These are phyloP conservation scores for Notarius quadriscutis DNA, from an alignment of 2,113 vertebrate genomes.

Conservation along the genomic window DNA sequence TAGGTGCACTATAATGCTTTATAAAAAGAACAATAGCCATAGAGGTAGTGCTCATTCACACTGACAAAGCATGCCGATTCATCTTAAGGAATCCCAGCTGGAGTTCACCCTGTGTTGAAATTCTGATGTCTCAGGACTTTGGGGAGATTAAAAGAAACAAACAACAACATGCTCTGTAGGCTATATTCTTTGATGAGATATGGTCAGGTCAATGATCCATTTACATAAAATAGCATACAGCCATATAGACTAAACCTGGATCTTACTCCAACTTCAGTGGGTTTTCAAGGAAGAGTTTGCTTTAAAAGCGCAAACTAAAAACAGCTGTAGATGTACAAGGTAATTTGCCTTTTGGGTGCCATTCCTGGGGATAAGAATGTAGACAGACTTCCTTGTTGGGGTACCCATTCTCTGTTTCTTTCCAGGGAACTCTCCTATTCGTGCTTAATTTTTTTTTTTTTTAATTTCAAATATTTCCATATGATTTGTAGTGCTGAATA, in stretches of 20 bases:
- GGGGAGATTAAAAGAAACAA: neutral
- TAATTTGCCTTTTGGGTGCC: slow-evolving; percentile 53
- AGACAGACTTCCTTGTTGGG: slow-evolving; percentile 29
- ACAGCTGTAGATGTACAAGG: slow-evolving; percentile 68
- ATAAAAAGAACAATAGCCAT: slow-evolving; percentile 44
- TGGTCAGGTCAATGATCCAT: slow-evolving; percentile 43
- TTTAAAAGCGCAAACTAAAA: slow-evolving; percentile 75
- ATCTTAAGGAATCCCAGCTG: slow-evolving; percentile 61
- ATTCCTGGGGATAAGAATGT: slow-evolving; percentile 48
- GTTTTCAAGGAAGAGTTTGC: slow-evolving; percentile 69
- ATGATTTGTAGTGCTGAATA: slow-evolving; percentile 22
- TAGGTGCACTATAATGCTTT: slow-evolving; percentile 54
- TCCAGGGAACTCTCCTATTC: slow-evolving; percentile 38
- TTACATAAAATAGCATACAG: slow-evolving; percentile 57
- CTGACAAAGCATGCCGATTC: slow-evolving; percentile 66
- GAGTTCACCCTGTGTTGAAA: slow-evolving; percentile 65
- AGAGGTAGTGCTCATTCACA: slow-evolving; percentile 64
- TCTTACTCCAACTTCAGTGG: slow-evolving; percentile 61
- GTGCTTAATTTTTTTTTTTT: slow-evolving; percentile 6
- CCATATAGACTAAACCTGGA: slow-evolving; percentile 54
- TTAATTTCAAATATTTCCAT: slow-evolving; percentile 29
- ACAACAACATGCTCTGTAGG: neutral
- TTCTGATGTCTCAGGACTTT: slow-evolving; percentile 42
- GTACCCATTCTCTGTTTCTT: slow-evolving; percentile 25
- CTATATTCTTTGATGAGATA: slow-evolving; percentile 59